Evolutionary conservation across 2,113 vertebrate species (phyloP), one percentile per base, ranked within the genome.

Genomic region (Onychorhynchus coronatus): DNA sequence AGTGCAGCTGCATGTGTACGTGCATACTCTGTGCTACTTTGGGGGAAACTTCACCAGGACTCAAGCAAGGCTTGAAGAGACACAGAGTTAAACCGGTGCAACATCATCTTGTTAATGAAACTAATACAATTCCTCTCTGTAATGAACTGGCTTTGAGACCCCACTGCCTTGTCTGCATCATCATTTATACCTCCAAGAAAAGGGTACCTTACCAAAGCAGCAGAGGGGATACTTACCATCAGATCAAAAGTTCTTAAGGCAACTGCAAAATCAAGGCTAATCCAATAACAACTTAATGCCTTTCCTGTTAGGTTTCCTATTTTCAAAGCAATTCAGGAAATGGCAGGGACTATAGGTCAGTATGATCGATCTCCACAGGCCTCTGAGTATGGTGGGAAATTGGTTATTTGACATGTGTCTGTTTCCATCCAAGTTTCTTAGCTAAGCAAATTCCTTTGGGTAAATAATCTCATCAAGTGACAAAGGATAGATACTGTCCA

Each of bases 291-390:
- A 47, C 28, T 41, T 73, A 66, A 89, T 83, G 81, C 11, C 21
- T 89, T 96, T 89, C 63, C 81, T 89, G 66, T 30, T 68, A 47
- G 49, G 12, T 85, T 93, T 88, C 77, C 90, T 55, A 63, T 82
- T 92, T 91, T 68, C 55, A 71, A 92, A 91, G 53, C 56, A 76
- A 49, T 46, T 11, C 41, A 79, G 71, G 58, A 95, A 93, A 88
- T 22, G 30, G 16, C 62, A 91, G 71, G 55, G 55, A 63, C 39
- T 66, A 53, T 23, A 73, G 25, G 79, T 70, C 59, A 61, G n/a
- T 47, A 81, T 70, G 66, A 65, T 9, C 88, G 62, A 83, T 73
- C 37, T 76, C 46, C 71, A 66, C 17, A 85, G 79, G 41, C 30
- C 56, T 73, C 31, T 58, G 81, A 70, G 23, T 73, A 83, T 62